Percentiles rank a stretch among this genome's conserved stretches.
Evolutionary conservation across 2,113 vertebrate species (phyloP).

Genomic region (Heloderma charlesbogerti): DNA sequence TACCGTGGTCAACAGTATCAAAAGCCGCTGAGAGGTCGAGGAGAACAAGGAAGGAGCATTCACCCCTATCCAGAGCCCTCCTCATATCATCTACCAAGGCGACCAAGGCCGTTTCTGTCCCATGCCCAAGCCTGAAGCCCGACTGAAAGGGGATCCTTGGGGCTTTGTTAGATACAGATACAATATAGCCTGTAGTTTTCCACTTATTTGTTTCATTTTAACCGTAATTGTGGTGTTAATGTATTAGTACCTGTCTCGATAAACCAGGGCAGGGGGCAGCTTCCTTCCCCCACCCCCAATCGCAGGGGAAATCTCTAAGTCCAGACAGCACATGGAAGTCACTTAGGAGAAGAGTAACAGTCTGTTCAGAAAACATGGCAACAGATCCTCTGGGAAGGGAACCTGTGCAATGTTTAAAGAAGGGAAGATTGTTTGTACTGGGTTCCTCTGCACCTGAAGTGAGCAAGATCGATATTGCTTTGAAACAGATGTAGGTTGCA

Average conservation of each 20-base stretch:
- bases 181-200: not conserved
- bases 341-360: conserved; percentile 4
- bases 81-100: too few species aligned
- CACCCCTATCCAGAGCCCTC: too few species aligned
- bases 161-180: not conserved
- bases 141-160: too few species aligned
- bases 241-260: not conserved
- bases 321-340: not conserved
- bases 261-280: not conserved
- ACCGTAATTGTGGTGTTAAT: not conserved
- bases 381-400: not conserved
- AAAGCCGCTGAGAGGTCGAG: too few species aligned
- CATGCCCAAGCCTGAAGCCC: too few species aligned
- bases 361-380: not conserved
- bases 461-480: conserved; percentile 22
- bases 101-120: too few species aligned
- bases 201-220: not conserved
- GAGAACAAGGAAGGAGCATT: too few species aligned
- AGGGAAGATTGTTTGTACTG: not conserved
- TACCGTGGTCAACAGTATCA: too few species aligned
- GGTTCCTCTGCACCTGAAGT: not conserved
- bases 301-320: not conserved
- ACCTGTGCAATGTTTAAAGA: not conserved
- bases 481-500: conserved; percentile 29
- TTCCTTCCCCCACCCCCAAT: not conserved